phyloP scores from a whole-genome alignment of 2,888 invertebrate species.

The Lithodes maja region DNA sequence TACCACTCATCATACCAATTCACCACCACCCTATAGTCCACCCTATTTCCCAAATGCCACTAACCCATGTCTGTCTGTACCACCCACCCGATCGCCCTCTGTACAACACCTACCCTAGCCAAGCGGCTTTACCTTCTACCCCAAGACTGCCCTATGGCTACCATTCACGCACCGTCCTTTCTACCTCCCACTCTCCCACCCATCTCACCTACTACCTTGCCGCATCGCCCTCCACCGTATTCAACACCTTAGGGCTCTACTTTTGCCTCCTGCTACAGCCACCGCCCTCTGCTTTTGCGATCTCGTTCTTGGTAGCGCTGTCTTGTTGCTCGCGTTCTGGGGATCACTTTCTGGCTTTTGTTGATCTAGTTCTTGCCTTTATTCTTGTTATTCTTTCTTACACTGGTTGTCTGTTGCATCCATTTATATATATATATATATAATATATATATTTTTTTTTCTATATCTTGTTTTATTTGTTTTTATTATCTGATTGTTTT shows the following conservation, averaged over 20 bases:
- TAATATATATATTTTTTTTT: no score
- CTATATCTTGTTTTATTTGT: no score
- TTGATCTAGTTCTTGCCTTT: no score
- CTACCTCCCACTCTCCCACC: neutral
- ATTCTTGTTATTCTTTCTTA: no score
- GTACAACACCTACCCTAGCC: neutral
- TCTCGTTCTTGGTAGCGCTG: no score
- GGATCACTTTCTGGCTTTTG: no score
- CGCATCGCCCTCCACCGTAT: neutral
- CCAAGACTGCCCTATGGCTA: neutral
- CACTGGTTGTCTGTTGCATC: no score
- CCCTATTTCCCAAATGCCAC: neutral
- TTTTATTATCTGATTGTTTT: no score
- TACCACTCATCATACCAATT: neutral
- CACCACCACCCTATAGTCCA: neutral
- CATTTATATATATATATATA: no score
- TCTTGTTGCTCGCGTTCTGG: no score
- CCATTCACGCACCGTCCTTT: neutral
- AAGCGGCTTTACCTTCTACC: no score
- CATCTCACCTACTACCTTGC: neutral
- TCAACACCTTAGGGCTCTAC: conserved; percentile 23
- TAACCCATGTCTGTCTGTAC: neutral
- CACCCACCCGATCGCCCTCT: neutral
- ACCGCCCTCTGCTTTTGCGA: no score
- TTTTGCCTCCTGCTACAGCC: neutral